Conservation (phyloP, 2,113 vertebrate genomes). For the Willisornis vidua region DNA sequence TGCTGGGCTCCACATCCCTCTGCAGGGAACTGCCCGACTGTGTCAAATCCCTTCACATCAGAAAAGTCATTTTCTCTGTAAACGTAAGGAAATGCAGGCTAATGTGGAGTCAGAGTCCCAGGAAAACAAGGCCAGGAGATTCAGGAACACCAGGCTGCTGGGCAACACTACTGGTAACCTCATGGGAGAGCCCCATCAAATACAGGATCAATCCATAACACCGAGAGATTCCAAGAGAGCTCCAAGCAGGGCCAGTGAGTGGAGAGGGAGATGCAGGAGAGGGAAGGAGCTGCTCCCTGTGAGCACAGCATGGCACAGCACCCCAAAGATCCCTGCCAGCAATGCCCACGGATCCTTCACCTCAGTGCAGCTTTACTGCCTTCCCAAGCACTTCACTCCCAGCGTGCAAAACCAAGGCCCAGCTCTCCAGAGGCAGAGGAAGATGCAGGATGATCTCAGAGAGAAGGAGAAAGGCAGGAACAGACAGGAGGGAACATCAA, state of each 20-base stretch:
- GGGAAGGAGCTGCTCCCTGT: neutral
- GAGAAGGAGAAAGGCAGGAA: constrained; percentile 26
- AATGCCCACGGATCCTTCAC: neutral
- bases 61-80: neutral
- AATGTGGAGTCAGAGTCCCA: neutral
- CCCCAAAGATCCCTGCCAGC: neutral
- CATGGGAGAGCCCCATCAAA: rapidly evolving
- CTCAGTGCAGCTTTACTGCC: neutral
- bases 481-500: constrained; percentile 5
- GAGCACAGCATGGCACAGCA: neutral
- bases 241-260: neutral
- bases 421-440: neutral
- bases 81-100: rapidly evolving
- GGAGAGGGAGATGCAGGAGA: neutral
- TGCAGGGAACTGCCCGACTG: neutral
- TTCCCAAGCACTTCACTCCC: neutral
- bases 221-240: neutral
- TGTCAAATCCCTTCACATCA: rapidly evolving
- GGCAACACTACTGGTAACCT: neutral
- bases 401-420: neutral
- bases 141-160: neutral
- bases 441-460: neutral
- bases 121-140: neutral
- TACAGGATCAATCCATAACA: rapidly evolving
- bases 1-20: neutral